These are phyloP conservation scores for Eucriotettix oculatus DNA, from an alignment of 2,888 invertebrate genomes.

Conservation along the genomic window DNA sequence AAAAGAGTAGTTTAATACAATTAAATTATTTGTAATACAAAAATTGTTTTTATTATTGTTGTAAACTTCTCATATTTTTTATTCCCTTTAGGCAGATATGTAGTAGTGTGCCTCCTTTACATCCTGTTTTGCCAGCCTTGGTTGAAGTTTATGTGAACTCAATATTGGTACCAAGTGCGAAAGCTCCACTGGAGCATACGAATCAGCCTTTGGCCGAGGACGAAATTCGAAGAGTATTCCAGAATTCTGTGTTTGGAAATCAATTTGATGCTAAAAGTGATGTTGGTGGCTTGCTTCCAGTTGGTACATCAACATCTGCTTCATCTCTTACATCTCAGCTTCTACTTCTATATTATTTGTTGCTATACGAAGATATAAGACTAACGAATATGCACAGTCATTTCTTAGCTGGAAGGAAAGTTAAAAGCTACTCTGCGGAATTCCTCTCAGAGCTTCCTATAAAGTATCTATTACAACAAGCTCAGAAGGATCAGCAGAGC, in stretches of 20 bases:
- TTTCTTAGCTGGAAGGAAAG: slow-evolving; percentile 48
- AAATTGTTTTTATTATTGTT: no score
- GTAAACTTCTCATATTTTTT: no score
- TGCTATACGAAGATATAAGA: slow-evolving; percentile 82
- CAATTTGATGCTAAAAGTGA: no score
- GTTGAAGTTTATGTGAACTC: slow-evolving; percentile 93
- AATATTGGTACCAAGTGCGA: slow-evolving; percentile 52
- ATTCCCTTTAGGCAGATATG: slow-evolving; percentile 57
- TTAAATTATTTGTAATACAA: no score
- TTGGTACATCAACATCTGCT: neutral
- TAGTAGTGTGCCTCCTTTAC: slow-evolving; percentile 73
- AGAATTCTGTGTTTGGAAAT: slow-evolving; percentile 36
- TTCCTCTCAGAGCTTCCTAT: slow-evolving; percentile 84
- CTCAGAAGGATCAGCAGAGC: slow-evolving; percentile 79
- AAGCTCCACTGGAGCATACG: slow-evolving; percentile 55
- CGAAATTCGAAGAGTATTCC: slow-evolving; percentile 71
- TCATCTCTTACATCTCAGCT: slow-evolving; percentile 69
- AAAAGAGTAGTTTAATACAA: no score
- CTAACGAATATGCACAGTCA: slow-evolving; percentile 52
- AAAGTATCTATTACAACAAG: slow-evolving; percentile 81
- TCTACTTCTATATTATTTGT: slow-evolving; percentile 74
- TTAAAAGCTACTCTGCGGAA: slow-evolving; percentile 71
- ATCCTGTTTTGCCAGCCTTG: slow-evolving; percentile 80
- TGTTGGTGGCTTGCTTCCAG: neutral
- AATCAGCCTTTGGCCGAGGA: slow-evolving; percentile 84